Evolutionary conservation across 2,888 invertebrate species (phyloP), one percentile per base, ranked within the genome.

Genomic region (Odiellus spinosus): DNA sequence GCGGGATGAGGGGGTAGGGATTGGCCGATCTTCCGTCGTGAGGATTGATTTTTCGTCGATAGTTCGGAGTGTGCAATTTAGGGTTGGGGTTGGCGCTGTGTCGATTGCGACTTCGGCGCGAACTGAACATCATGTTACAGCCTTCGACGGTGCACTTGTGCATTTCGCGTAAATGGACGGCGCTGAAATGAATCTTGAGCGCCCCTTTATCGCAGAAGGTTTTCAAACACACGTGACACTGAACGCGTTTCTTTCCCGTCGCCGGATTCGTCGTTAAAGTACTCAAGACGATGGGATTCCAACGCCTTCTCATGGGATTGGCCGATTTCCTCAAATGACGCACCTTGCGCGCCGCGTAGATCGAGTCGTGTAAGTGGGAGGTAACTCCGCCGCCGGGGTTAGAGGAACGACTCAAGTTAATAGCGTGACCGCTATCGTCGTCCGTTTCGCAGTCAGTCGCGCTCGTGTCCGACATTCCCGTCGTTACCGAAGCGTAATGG

Each of bases 121-220:
- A 95, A 65, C 93, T 95, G 64, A 96, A 96, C 90, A 93, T 93
- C 90, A 95, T 95, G 65, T 87, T 93, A 69, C 96, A 96, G 1
- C 95, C 95, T 64, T 88, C 88, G 1, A 98, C 93, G 0, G 96
- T 95, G 65, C 98, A 98, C 68, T 90, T 90, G 68, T 99, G 98
- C 96, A 98, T 98, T 71, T 99, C 98, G 36, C 95, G 78, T 50
- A 96, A 70, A 65, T 98, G 98, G 10, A 99, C 98, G 0, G 98
- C 98, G 44, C 93, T 93, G 64, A 95, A 96, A 66, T 98, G 98
- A 6, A 98, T 99, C 70, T 98, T 98, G 19, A 98, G 73, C 1
- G 98, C 98, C 52, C 96, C 98, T 71, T 98, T 98, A 72, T 98
- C 98, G 73, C 98, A 98, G 71, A 98, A 98, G 14, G 96, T 96